These are phyloP conservation scores for Platygyra sinensis DNA, from an alignment of 64 coral and sea anemone genomes.

Conservation along the genomic window DNA sequence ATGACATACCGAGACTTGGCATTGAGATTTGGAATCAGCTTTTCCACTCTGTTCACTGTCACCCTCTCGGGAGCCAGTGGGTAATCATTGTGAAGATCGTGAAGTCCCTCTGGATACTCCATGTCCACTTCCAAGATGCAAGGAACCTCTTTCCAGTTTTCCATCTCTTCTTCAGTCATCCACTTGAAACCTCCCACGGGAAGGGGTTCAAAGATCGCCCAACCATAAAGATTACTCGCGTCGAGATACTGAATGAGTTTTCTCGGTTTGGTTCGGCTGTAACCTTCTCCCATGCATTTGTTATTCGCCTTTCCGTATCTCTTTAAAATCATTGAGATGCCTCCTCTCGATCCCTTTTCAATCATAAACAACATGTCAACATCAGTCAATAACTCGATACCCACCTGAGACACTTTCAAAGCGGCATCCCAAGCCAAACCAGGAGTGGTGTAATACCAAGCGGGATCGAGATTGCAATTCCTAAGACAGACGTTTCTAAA, in stretches of 20 bases:
- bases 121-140: constrained; percentile 52
- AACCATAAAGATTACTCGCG: constrained; percentile 32
- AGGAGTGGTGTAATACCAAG: not conserved
- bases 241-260: not conserved
- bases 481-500: not conserved
- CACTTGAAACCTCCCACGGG: constrained; percentile 16
- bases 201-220: constrained; percentile 12
- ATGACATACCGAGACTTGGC: not conserved
- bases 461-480: not conserved
- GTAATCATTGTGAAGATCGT: not conserved
- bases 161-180: not conserved
- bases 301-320: not conserved
- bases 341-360: too few species aligned
- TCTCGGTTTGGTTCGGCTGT: not conserved
- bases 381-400: too few species aligned
- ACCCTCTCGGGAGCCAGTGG: not conserved
- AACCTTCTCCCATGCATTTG: not conserved
- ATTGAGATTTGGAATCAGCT: constrained; percentile 1
- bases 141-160: not conserved
- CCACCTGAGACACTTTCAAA: too few species aligned
- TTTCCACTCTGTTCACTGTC: not conserved
- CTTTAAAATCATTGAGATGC: too few species aligned
- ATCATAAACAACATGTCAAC: too few species aligned
- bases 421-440: not conserved
- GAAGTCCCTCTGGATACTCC: not conserved